Evolutionary conservation across 2,888 invertebrate species (phyloP), one percentile per base, ranked within the genome.

Genomic region (Rhamphomyia laevipes): DNA sequence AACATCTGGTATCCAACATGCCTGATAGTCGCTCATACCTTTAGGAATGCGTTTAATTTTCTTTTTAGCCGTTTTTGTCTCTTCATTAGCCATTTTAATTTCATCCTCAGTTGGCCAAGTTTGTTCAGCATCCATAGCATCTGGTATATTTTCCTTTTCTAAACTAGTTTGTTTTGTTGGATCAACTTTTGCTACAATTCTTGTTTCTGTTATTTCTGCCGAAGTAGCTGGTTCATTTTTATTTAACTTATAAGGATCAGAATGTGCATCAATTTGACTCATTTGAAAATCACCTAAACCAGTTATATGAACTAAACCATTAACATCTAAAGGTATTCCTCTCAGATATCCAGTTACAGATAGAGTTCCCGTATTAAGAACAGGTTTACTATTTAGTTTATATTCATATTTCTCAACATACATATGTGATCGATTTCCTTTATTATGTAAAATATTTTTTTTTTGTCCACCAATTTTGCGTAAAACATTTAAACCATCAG

Each of bases 21-120:
- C 92, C 73, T 99, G 97, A 68, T 99, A 99, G 48, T 89, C 90
- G 4, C 96, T 96, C 72, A 92, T 95, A 27, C 97, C 97, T 71
- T 91, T 92, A 0, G 95, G 95, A 11, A 95, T 84, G 56, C 76
- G 76, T 61, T 86, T 87, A 16, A 93, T 82, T 7, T 82, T 73
- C 66, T 82, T 85, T 56, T 75, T 78, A 46, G 73, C 76, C 58
- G 78, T 80, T 57, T 78, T 80, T 0, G 65, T 65, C 50, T 70
- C 68, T 44, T 61, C 58, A 49, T 68, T 82, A 13, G 88, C 84
- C 58, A 82, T 77, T 54, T 79, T 77, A 53, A 93, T 77, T 71
- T 95, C 94, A 62, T 94, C 91, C 56, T 86, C 85, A 15, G 93
- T 93, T 0, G 96, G 95, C 92, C 93, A 95, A 1, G 94, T 95